Evolutionary conservation across 2,797 vertebrate genomes (phyloP).

Genomic region (Trachurus trachurus): DNA sequence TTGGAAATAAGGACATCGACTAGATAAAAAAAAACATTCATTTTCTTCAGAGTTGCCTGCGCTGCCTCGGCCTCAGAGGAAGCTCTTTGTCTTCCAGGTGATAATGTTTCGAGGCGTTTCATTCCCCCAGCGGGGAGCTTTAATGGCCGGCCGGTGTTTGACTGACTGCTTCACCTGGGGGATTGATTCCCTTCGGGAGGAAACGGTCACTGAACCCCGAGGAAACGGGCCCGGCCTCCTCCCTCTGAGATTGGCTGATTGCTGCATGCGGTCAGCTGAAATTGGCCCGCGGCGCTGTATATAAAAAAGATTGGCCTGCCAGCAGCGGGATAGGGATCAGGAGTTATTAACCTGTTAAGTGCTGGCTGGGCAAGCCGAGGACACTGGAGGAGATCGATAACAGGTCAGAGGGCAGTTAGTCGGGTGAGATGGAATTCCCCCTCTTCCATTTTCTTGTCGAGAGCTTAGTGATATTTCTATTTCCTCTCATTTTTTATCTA

Average conservation of each 20-base stretch:
- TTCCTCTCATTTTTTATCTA: conserved; percentile 27
- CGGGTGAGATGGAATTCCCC: conserved; percentile 42
- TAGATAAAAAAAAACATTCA: conserved; percentile 24
- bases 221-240: conserved; percentile 19
- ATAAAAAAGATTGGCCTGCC: conserved; percentile 51
- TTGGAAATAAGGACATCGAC: conserved; percentile 24
- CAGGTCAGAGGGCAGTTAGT: conserved; percentile 47
- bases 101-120: conserved; percentile 35
- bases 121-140: conserved; percentile 27
- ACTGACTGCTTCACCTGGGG: conserved; percentile 38
- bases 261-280: conserved; percentile 38
- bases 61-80: conserved; percentile 18
- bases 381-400: conserved; percentile 48
- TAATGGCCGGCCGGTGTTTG: conserved; percentile 41
- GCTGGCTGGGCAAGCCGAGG: conserved; percentile 22
- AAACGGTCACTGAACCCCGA: conserved; percentile 17
- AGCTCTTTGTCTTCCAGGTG: conserved; percentile 34
- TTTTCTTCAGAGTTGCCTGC: conserved; percentile 1
- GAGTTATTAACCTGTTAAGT: conserved; percentile 70
- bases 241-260: conserved; percentile 29
- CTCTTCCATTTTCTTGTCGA: conserved; percentile 41
- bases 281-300: conserved; percentile 48
- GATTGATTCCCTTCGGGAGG: conserved; percentile 29
- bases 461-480: conserved; percentile 37
- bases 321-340: conserved; percentile 42